Evolutionary conservation across 2,888 invertebrate genomes (phyloP).

Genomic region (Dynastes tityus): DNA sequence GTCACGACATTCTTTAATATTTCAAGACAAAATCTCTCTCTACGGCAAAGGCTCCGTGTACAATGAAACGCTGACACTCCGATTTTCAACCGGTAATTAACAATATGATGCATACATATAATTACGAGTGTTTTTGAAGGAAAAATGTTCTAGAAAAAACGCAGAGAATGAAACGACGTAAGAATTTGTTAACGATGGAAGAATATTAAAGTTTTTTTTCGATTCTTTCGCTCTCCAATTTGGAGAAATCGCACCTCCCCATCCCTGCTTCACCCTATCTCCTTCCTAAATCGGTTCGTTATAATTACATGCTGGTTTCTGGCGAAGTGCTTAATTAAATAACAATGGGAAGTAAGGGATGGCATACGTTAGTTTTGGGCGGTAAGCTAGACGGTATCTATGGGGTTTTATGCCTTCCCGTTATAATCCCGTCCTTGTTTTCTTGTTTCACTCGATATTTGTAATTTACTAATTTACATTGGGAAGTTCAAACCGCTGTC

Average conservation of each 20-base stretch:
- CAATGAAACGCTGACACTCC: neutral
- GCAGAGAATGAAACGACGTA: neutral
- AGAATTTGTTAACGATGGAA: neutral
- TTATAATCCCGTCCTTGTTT: neutral
- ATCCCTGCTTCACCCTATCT: neutral
- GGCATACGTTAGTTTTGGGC: neutral
- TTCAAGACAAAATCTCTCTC: slow-evolving; percentile 43
- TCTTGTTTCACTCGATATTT: neutral
- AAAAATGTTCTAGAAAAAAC: neutral
- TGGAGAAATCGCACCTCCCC: too few species aligned
- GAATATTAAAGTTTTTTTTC: neutral
- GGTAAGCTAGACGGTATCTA: neutral
- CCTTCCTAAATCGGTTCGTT: neutral
- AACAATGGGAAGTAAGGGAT: neutral
- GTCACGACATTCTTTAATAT: slow-evolving; percentile 44
- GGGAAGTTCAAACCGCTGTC: neutral
- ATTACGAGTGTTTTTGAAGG: neutral
- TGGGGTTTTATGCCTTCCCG: slow-evolving; percentile 2
- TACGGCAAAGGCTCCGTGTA: neutral
- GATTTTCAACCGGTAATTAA: slow-evolving; percentile 21
- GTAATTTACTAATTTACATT: neutral
- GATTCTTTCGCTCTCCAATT: neutral
- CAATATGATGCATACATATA: slow-evolving; percentile 21
- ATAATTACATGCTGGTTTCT: slow-evolving; percentile 7
- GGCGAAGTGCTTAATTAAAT: slow-evolving; percentile 13